A percentile compares a stretch with the other conserved stretches of the same genome.
Evolutionary conservation across 2,888 invertebrate species (phyloP).

Genomic region (Phalera bucephala): DNA sequence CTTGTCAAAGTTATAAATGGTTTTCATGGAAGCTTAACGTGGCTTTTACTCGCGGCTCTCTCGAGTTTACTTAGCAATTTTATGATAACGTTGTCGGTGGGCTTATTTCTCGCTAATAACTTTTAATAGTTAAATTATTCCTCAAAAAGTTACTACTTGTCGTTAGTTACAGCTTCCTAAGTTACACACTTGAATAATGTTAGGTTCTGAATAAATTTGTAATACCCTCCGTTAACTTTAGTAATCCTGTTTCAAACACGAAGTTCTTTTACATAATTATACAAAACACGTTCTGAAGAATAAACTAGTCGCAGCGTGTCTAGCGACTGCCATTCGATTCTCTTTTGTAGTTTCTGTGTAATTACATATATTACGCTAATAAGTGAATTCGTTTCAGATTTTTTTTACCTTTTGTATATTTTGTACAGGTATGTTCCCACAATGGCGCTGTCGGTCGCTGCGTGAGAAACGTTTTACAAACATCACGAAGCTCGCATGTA

Average conservation of each 20-base stretch:
- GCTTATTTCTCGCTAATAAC: background rate
- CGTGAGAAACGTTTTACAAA: background rate
- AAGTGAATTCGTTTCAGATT: background rate
- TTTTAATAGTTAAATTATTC: background rate
- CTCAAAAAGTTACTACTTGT: no score
- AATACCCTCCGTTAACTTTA: no score
- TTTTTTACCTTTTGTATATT: background rate
- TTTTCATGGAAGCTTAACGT: background rate
- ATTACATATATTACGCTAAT: background rate
- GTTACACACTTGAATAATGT: no score
- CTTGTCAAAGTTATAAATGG: slow-evolving; percentile 3
- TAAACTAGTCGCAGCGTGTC: no score
- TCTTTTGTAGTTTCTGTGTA: background rate
- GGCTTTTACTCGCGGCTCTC: background rate
- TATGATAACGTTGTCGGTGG: no score
- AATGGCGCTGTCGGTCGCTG: background rate
- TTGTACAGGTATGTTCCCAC: background rate
- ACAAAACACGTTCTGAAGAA: no score
- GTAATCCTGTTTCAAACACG: no score
- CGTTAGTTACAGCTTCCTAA: no score
- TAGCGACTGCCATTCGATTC: background rate
- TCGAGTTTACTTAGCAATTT: background rate
- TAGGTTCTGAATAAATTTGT: no score
- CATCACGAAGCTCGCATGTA: background rate
- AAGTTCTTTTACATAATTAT: no score